Evolutionary conservation across 1,140 invertebrate species (phyloP), one percentile per base, ranked within the genome.

Genomic region (Drosophila kurseongensis): DNA sequence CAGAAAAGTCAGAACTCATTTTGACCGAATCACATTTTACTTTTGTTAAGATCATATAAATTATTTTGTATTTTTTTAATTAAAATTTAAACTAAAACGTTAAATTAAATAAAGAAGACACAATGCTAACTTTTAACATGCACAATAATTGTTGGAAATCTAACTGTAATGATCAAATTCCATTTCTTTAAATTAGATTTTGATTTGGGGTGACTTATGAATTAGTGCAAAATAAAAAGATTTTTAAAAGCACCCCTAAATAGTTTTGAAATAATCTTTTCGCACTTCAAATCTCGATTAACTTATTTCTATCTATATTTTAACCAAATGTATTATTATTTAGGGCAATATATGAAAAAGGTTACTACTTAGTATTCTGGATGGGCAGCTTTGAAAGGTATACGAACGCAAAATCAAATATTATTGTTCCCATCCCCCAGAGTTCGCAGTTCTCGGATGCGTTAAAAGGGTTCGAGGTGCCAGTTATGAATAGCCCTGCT

Each of bases 401-500:
- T 36, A 12, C 32, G 50, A 36, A 63, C 60, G 27, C 60, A 35
- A 63, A 63, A 63, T 63, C 60, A 65, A 68, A 68, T 66, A 66
- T 66, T 68, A 44, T 67, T 66, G 29, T 44, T 52, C 65, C 47
- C 61, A 66, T 42, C 12, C 61, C 65, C 14, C 14, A 0, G n/a
- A 27, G 27, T 12, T 7, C 5, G 5, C n/a, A 36, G 27, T 7
- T 32, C 18, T 27, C 57, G 57, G 57, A 59, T 59, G 51, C 16
- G 16, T 38, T 71, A 41, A 58, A 72, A 72, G 68, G 68, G 68
- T 72, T 72, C 54, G 68, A 71, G 68, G 51, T 71, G 51, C 51
- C 66, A 71, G 68, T 47, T 55, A 69, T 71, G 67, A 72, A 72
- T 72, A 58, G 65, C 52, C 14, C 67, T 72, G 68, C 67, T 72